phyloP scores from a whole-genome alignment of 2,888 invertebrate species.

The Busseola fusca region DNA sequence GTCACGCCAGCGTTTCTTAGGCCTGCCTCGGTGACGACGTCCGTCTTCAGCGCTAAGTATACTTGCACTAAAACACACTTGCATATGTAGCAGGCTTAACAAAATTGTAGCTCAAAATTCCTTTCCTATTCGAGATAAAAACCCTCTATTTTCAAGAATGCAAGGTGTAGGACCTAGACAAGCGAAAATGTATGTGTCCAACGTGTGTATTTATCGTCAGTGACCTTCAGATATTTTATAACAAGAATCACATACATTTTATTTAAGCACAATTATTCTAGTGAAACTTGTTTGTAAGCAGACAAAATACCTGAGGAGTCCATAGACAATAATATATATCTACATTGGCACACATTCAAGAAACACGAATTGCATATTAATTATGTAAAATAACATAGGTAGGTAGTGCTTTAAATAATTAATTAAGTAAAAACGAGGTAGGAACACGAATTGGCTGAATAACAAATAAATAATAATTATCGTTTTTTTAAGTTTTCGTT shows the following conservation, averaged over 20 bases:
- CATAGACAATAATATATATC: constrained; percentile 11
- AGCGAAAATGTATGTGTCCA: constrained; percentile 14
- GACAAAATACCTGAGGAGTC: not conserved
- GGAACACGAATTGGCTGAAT: constrained; percentile 46
- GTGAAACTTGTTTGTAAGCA: not conserved
- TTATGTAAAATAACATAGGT: constrained; percentile 27
- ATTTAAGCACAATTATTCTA: not conserved
- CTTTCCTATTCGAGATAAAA: constrained; percentile 36
- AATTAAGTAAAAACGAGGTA: constrained; percentile 59
- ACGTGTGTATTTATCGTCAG: not conserved
- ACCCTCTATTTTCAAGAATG: constrained; percentile 10
- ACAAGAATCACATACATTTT: not conserved
- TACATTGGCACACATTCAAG: constrained; percentile 6
- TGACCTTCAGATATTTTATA: not conserved
- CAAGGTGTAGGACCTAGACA: not conserved
- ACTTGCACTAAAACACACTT: constrained; percentile 6
- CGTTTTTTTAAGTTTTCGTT: too few species aligned
- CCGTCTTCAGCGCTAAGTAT: too few species aligned
- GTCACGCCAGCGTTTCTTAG: too few species aligned
- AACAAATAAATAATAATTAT: too few species aligned
- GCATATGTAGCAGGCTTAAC: not conserved
- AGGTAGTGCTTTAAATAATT: constrained; percentile 30
- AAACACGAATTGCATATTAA: constrained; percentile 36
- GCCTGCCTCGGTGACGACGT: too few species aligned
- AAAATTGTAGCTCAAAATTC: constrained; percentile 5